Evolutionary conservation across 2,888 invertebrate genomes (phyloP).

Genomic region (Octonoba sinensis): DNA sequence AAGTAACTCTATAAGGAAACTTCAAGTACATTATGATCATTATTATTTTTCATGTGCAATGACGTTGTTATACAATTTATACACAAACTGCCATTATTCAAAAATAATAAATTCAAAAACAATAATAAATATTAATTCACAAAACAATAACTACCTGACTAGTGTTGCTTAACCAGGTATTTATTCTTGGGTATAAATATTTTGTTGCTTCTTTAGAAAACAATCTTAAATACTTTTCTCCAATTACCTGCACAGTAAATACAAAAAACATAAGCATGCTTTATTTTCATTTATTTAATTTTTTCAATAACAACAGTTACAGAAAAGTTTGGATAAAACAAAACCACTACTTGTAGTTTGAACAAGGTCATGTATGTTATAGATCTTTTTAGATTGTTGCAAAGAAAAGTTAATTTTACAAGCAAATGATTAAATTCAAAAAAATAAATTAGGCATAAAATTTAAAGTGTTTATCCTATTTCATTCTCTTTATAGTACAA

Average conservation of each 20-base stretch:
- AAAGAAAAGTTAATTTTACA: too few relatives aligned
- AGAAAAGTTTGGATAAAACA: too few relatives aligned
- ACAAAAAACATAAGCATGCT: too few relatives aligned
- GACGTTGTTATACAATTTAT: not conserved
- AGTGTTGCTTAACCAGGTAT: slow-evolving; percentile 85
- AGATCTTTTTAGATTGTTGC: too few relatives aligned
- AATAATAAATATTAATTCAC: not conserved
- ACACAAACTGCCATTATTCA: not conserved
- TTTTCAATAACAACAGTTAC: too few relatives aligned
- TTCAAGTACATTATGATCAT: not conserved
- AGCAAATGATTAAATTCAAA: too few relatives aligned
- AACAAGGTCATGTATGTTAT: too few relatives aligned
- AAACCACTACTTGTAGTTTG: too few relatives aligned
- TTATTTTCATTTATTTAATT: too few relatives aligned
- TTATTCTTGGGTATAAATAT: slow-evolving; percentile 83
- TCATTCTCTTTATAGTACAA: too few relatives aligned
- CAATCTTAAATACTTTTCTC: slow-evolving; percentile 88
- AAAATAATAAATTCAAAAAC: not conserved
- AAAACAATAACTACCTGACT: slow-evolving; percentile 75
- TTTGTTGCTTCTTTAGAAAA: slow-evolving; percentile 81
- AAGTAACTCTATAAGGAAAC: not conserved
- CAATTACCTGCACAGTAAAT: slow-evolving; percentile 75
- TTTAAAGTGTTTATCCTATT: too few relatives aligned
- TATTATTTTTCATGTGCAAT: not conserved
- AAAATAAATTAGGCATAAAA: too few relatives aligned